These are phyloP conservation scores for Halichondria panicea DNA, from an alignment of 37 sponge, comb jelly and placozoan species.

Conservation along the genomic window DNA sequence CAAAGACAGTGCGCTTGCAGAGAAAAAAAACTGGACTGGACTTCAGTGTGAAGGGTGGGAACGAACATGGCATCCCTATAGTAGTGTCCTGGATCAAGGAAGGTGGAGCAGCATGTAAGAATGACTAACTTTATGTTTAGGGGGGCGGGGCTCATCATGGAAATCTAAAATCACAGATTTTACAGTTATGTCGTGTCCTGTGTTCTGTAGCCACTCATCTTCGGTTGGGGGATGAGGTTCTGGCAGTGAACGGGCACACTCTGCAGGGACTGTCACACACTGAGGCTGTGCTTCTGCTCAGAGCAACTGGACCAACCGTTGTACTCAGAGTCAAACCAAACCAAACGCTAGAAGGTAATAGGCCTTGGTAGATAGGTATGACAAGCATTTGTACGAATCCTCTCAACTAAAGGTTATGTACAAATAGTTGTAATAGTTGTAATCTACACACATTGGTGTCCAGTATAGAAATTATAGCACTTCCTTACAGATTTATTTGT, in stretches of 20 bases:
- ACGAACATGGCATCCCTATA: slow-evolving; percentile 78
- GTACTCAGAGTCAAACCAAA: slow-evolving; percentile 37
- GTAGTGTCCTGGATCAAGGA: slow-evolving; percentile 64
- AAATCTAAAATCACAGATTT: neutral
- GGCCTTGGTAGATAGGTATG: too few species aligned
- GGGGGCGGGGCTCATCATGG: neutral
- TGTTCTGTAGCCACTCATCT: slow-evolving; percentile 45
- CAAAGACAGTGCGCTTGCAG: slow-evolving; percentile 40
- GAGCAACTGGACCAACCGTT: slow-evolving; percentile 35
- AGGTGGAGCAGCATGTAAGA: slow-evolving; percentile 61
- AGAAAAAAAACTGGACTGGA: slow-evolving; percentile 55
- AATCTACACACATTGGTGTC: too few species aligned
- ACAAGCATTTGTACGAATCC: too few species aligned
- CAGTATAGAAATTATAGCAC: too few species aligned
- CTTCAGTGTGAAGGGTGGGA: slow-evolving; percentile 82
- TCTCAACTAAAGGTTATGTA: too few species aligned
- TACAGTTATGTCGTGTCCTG: neutral
- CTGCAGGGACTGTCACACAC: slow-evolving; percentile 50
- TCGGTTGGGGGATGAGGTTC: slow-evolving; percentile 69
- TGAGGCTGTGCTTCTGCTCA: slow-evolving; percentile 43
- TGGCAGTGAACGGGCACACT: slow-evolving; percentile 56
- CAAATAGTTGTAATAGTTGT: too few species aligned
- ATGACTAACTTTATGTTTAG: neutral
- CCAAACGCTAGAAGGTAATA: slow-evolving; percentile 35
- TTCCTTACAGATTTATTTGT: too few species aligned